Base-by-base conservation (phyloP, 2,888 invertebrate genomes). In the Cataglyphis albicans region DNA sequence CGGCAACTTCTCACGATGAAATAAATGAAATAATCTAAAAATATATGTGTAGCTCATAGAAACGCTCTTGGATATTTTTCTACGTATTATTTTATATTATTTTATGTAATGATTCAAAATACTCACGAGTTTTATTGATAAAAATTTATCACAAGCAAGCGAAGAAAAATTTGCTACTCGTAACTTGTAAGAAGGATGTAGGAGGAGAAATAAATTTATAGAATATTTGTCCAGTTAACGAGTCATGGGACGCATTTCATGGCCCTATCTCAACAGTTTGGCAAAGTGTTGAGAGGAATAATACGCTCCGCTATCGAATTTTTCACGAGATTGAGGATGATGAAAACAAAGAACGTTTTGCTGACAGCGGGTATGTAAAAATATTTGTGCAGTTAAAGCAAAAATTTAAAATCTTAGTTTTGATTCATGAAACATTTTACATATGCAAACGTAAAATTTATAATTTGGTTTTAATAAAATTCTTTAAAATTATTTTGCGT, bases 171-270 rank as follows among this genome's bases (percentile, higher is more conserved):
- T 76, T 15, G 65, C 25, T 25, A 65, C 25, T 55, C 21, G 64
- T 12, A 25, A 65, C 38, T 6, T 35, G 38, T 7, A n/a, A 25
- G 7, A 63, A 48, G 21, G 4, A 48, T 1, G 29, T 7, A 48
- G 29, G 15, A 18, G 48, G 15, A n/a, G n/a, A n/a, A 38, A 55
- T n/a, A 75, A 76, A 67, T 67, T 55, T 76, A 67, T 55, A 76
- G 67, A 61, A n/a, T 61, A 55, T 67, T 67, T 67, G 55, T 29
- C 32, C 32, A 74, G 64, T 64, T 41, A 63, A 73, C 59, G 61
- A 74, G 63, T 74, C 48, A 74, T 88, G 87, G 78, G 32, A 57
- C 44, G 59, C 48, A 59, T 61, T 61, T 61, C 73, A 25, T 61
- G 61, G 25, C 15, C 32, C 44, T 63, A 74, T 74, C 44, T 74